These are phyloP conservation scores for Drosophila conformis DNA, from an alignment of 2,888 invertebrate species.

Conservation along the genomic window DNA sequence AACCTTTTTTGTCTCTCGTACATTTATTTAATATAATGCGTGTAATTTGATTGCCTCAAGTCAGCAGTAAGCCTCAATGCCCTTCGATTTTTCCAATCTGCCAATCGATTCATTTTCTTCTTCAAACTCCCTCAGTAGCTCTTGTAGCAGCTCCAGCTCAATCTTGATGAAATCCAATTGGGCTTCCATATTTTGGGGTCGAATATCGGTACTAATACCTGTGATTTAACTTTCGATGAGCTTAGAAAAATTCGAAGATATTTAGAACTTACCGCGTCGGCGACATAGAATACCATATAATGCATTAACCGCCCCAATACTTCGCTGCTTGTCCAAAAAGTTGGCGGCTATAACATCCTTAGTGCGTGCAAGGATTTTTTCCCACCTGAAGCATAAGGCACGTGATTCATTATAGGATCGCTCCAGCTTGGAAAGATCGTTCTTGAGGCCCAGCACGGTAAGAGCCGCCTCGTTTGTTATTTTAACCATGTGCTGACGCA, in stretches of 20 bases:
- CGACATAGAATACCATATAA: constrained; percentile 78
- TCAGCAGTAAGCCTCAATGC: constrained; percentile 12
- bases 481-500: constrained; percentile 83
- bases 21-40: constrained; percentile 9
- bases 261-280: constrained; percentile 63
- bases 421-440: constrained; percentile 81
- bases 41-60: constrained; percentile 9
- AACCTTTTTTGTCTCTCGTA: too few relatives aligned
- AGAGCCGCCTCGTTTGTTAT: constrained; percentile 82
- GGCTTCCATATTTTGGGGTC: constrained; percentile 59
- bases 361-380: constrained; percentile 77
- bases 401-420: constrained; percentile 77
- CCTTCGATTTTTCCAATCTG: neutral
- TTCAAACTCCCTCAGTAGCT: constrained; percentile 66
- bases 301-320: constrained; percentile 76
- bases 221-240: neutral
- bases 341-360: constrained; percentile 75
- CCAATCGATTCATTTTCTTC: constrained; percentile 15
- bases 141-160: constrained; percentile 79
- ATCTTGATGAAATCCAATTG: constrained; percentile 81
- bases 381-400: constrained; percentile 81
- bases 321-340: constrained; percentile 72
- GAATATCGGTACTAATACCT: constrained; percentile 19
- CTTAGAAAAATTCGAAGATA: neutral
- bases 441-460: constrained; percentile 82